Conservation (phyloP, 1,140 invertebrate species). For the Eumeta japonica region DNA sequence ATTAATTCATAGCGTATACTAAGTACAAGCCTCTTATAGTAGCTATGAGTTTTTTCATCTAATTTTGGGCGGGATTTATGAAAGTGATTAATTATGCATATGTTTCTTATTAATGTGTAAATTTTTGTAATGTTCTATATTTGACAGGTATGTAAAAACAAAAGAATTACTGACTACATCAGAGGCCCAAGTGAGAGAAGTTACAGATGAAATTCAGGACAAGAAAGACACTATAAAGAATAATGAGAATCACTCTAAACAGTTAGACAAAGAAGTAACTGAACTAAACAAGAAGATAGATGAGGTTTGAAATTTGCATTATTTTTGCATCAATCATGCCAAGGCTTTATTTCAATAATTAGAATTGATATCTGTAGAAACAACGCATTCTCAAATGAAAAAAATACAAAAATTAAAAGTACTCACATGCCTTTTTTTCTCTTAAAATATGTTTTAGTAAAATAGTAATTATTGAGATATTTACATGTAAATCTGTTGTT, state of each 20-base stretch:
- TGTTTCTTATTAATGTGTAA: slow-evolving; percentile 1
- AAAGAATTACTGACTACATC: slow-evolving; percentile 57
- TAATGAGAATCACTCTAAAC: slow-evolving; percentile 58
- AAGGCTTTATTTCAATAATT: not conserved
- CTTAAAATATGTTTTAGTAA: no score
- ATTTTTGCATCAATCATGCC: slow-evolving; percentile 12
- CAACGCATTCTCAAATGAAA: not conserved
- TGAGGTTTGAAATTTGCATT: no score
- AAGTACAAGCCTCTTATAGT: no score
- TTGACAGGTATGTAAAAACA: slow-evolving; percentile 57
- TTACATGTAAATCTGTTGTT: no score
- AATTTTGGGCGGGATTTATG: no score
- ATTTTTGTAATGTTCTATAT: no score
- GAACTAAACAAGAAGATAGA: slow-evolving; percentile 59
- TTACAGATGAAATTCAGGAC: slow-evolving; percentile 55
- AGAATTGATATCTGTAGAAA: not conserved
- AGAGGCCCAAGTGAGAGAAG: slow-evolving; percentile 54
- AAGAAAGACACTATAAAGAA: slow-evolving; percentile 58
- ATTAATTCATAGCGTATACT: no score
- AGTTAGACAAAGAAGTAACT: slow-evolving; percentile 58
- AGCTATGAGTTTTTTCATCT: slow-evolving; percentile 9
- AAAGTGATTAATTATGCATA: no score
- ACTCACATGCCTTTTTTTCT: no score
- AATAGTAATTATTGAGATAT: no score
- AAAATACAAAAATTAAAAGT: no score